phyloP scores from a whole-genome alignment of 1,140 invertebrate genomes.

The Delia radicum region DNA sequence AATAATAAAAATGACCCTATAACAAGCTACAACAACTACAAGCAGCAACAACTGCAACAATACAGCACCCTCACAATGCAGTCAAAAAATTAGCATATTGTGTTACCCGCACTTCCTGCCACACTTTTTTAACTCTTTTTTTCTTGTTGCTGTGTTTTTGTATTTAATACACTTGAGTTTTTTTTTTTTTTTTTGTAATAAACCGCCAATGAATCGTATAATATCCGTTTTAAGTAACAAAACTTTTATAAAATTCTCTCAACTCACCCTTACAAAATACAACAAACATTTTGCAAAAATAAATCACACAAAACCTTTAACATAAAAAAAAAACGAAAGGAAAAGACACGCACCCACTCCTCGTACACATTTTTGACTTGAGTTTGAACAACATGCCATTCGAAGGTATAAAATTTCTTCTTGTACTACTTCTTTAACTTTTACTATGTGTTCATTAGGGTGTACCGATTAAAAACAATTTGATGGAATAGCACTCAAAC shows the following conservation, averaged over 20 bases:
- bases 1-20: not conserved
- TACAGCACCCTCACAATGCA: conserved; percentile 27
- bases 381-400: too few species aligned
- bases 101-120: conserved; percentile 27
- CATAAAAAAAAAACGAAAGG: not conserved
- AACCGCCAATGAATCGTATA: conserved; percentile 32
- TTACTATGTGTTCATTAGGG: too few species aligned
- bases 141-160: not conserved
- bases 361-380: too few species aligned
- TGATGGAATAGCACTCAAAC: too few species aligned
- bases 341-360: not conserved
- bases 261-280: not conserved
- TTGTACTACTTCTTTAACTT: too few species aligned
- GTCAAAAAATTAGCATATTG: conserved; percentile 19
- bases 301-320: not conserved
- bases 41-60: not conserved
- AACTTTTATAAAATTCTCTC: not conserved
- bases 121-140: conserved; percentile 9
- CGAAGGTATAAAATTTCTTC: too few species aligned
- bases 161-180: not conserved
- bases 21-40: not conserved
- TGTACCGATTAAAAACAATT: too few species aligned
- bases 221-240: conserved; percentile 28
- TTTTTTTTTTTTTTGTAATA: not conserved
- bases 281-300: not conserved